Evolutionary conservation across 1,140 invertebrate species (phyloP).

Genomic region (Penaeus japonicus): DNA sequence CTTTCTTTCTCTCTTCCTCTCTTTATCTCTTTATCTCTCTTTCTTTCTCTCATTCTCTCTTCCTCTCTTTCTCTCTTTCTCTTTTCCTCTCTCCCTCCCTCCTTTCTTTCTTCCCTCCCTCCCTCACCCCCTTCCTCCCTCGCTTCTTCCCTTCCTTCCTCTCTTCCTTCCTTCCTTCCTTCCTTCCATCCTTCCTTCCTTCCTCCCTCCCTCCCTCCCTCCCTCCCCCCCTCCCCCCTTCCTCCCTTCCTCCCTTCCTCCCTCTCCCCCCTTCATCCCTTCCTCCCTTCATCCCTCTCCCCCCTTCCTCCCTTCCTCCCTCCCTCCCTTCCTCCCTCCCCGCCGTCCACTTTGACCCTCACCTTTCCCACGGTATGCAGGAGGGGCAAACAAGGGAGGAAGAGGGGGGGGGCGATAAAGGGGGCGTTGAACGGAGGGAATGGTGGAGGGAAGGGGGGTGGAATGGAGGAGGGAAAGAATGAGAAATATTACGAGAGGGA

Average conservation of each 20-base stretch:
- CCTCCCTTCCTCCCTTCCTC: not conserved
- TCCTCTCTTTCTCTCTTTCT: constrained; percentile 6
- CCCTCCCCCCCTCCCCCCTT: not conserved
- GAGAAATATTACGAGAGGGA: too few species aligned
- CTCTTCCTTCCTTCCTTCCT: not conserved
- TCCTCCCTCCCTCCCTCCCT: not conserved
- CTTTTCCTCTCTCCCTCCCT: constrained; percentile 9
- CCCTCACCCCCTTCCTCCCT: too few species aligned
- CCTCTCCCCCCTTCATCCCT: not conserved
- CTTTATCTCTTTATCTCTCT: too few species aligned
- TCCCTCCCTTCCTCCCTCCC: not conserved
- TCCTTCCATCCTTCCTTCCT: not conserved
- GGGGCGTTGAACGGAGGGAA: too few species aligned
- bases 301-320: not conserved
- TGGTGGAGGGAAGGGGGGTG: too few species aligned
- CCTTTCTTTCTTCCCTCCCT: too few species aligned
- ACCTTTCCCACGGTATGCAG: not conserved
- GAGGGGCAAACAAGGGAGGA: not conserved
- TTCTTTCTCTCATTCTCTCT: too few species aligned
- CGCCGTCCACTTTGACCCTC: not conserved
- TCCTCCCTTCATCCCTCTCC: not conserved
- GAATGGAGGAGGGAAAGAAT: too few species aligned
- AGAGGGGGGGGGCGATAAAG: too few species aligned
- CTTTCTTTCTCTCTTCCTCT: too few species aligned
- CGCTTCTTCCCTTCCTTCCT: too few species aligned